Conservation (phyloP, 2,113 vertebrate genomes). For the Rhadina sibilatrix region DNA sequence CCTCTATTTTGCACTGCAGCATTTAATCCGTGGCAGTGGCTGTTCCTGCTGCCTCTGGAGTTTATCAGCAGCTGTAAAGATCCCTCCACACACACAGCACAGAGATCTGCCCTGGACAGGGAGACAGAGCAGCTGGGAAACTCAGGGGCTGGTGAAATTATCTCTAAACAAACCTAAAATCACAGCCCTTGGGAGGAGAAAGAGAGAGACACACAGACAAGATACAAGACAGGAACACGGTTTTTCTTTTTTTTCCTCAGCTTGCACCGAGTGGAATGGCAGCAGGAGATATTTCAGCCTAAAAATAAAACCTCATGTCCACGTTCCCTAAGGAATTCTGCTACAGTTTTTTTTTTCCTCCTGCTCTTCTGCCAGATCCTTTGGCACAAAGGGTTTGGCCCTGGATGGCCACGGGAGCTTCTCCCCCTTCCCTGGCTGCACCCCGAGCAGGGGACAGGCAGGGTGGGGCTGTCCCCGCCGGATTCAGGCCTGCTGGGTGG, state of each 20-base stretch:
- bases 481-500: not conserved
- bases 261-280: rapidly evolving
- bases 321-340: too few species aligned
- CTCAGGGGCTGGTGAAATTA: not conserved
- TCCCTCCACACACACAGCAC: not conserved
- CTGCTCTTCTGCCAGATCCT: too few species aligned
- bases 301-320: too few species aligned
- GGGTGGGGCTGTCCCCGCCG: rapidly evolving
- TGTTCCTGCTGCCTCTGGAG: slow-evolving; percentile 8
- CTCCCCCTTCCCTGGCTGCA: too few species aligned
- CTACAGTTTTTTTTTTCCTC: too few species aligned
- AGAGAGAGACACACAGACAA: not conserved
- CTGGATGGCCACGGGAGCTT: too few species aligned
- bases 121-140: slow-evolving; percentile 7
- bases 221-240: not conserved
- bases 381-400: too few species aligned
- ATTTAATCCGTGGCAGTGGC: not conserved
- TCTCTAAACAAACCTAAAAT: slow-evolving; percentile 36
- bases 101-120: not conserved
- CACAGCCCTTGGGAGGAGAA: not conserved
- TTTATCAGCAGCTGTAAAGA: slow-evolving; percentile 21
- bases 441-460: rapidly evolving
- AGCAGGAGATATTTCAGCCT: not conserved
- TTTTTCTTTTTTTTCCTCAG: not conserved
- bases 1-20: not conserved